Evolutionary conservation across 2,888 invertebrate species (phyloP).

Genomic region (Agrotis segetum): DNA sequence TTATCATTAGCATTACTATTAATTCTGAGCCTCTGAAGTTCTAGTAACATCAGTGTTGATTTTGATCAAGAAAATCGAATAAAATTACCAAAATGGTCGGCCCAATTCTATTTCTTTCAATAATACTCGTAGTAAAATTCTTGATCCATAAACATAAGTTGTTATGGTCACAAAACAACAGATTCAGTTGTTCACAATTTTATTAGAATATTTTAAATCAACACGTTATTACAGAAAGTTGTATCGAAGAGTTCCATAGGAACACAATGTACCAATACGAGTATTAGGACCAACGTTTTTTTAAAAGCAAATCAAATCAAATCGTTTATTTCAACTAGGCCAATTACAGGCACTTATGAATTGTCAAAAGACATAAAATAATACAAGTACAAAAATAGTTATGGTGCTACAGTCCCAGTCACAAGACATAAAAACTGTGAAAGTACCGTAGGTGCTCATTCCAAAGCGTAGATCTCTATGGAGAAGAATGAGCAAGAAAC

Average conservation of each 20-base stretch:
- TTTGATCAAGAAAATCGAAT: background rate
- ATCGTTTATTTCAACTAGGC: too few species aligned
- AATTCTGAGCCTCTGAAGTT: background rate
- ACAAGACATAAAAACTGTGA: too few species aligned
- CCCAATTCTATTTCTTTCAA: background rate
- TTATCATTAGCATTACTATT: conserved; percentile 61
- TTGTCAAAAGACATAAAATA: too few species aligned
- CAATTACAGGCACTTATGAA: too few species aligned
- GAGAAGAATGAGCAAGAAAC: too few species aligned
- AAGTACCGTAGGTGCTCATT: too few species aligned
- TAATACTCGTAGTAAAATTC: background rate
- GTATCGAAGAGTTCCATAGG: conserved; percentile 12
- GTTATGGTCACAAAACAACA: conserved; percentile 19
- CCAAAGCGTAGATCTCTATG: too few species aligned
- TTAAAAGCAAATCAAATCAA: too few species aligned
- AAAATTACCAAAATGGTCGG: background rate
- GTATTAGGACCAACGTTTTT: conserved; percentile 33
- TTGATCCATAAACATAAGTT: conserved; percentile 32
- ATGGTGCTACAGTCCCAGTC: too few species aligned
- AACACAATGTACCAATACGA: conserved; percentile 21
- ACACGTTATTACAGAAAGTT: conserved; percentile 42
- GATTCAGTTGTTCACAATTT: conserved; percentile 32
- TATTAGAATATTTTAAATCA: conserved; percentile 43
- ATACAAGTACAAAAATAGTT: too few species aligned
- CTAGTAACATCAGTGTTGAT: background rate